Evolutionary conservation across 2,888 invertebrate species (phyloP).

Genomic region (Luperina testacea): DNA sequence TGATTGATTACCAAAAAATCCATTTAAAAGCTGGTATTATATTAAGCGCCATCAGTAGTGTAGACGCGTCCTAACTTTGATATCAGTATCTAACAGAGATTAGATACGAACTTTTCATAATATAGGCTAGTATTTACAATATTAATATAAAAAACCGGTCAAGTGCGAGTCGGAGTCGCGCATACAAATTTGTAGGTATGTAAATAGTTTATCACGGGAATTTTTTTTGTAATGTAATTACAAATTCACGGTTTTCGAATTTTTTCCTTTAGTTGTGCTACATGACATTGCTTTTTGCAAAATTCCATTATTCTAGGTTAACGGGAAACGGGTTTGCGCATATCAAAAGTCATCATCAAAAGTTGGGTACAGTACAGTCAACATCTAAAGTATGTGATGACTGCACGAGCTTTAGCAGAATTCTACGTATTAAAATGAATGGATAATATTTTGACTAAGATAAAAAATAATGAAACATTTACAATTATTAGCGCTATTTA

Average conservation of each 20-base stretch:
- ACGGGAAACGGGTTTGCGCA: too few relatives aligned
- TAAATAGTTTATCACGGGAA: too few relatives aligned
- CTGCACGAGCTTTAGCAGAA: not conserved
- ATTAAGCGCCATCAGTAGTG: constrained; percentile 13
- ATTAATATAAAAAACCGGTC: constrained; percentile 22
- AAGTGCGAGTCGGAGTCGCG: too few relatives aligned
- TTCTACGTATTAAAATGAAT: not conserved
- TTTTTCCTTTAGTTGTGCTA: too few relatives aligned
- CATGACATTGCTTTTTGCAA: too few relatives aligned
- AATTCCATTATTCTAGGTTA: too few relatives aligned
- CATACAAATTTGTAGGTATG: too few relatives aligned
- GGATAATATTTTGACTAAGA: not conserved
- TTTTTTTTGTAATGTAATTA: too few relatives aligned
- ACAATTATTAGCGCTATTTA: not conserved
- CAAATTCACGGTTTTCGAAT: too few relatives aligned
- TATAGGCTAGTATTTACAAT: constrained; percentile 36
- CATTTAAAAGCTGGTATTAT: constrained; percentile 13
- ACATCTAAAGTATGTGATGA: not conserved
- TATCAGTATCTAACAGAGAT: constrained; percentile 46
- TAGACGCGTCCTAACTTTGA: constrained; percentile 24
- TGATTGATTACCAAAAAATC: constrained; percentile 25
- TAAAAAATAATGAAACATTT: not conserved
- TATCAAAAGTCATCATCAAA: not conserved
- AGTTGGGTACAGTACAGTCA: not conserved
- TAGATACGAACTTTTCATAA: constrained; percentile 40